A percentile compares a stretch with the other conserved stretches of the same genome.
These are phyloP conservation scores for Alauda arvensis DNA, from an alignment of 2,797 vertebrate genomes.

Conservation along the genomic window DNA sequence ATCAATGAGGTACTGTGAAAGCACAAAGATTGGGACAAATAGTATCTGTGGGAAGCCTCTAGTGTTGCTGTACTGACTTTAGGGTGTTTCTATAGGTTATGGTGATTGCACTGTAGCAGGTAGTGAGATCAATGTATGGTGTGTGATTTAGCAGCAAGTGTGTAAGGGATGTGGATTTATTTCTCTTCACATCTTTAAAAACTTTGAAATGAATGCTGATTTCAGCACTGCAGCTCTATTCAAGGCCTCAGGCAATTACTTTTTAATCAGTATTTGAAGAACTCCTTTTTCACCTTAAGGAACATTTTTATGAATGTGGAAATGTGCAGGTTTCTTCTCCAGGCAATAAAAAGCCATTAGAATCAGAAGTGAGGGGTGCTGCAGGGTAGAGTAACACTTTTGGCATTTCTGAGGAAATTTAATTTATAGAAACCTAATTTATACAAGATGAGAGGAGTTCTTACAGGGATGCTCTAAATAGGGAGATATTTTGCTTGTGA, in stretches of 20 bases:
- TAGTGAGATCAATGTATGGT: not conserved
- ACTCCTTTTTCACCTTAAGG: slow-evolving; percentile 17
- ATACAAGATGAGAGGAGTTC: not conserved
- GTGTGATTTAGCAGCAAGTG: not conserved
- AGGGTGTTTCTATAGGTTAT: not conserved
- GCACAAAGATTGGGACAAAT: not conserved
- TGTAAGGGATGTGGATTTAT: not conserved
- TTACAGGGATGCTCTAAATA: not conserved
- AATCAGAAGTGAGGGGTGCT: not conserved
- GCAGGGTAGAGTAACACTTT: not conserved
- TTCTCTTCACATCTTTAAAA: not conserved
- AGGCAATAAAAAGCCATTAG: slow-evolving; percentile 1
- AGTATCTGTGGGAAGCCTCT: not conserved
- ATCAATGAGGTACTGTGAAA: not conserved
- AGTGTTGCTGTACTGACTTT: not conserved
- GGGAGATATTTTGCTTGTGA: not conserved
- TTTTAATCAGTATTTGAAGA: slow-evolving; percentile 40
- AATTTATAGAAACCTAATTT: not conserved
- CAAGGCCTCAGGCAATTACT: slow-evolving; percentile 6
- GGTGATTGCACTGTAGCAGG: not conserved
- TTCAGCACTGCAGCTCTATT: not conserved
- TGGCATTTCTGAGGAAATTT: not conserved
- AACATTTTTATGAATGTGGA: slow-evolving; percentile 10
- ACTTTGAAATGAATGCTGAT: slow-evolving; percentile 16
- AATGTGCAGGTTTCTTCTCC: slow-evolving; percentile 12